phyloP scores from a whole-genome alignment of 2,797 vertebrate genomes.

The Rhynchonycteris naso region DNA sequence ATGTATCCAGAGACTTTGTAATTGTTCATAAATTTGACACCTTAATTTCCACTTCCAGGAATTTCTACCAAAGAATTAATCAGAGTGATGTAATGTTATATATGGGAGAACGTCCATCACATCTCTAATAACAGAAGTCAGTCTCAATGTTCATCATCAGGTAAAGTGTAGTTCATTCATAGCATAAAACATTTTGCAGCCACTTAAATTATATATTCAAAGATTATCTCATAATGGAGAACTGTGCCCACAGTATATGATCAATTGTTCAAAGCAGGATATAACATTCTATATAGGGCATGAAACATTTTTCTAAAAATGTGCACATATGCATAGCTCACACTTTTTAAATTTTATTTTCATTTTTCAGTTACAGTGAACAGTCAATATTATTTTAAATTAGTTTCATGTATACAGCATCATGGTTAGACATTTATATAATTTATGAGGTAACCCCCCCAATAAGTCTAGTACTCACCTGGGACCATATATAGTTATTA shows the following conservation, averaged over 20 bases:
- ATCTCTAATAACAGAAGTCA: conserved; percentile 6
- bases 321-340: neutral
- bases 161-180: neutral
- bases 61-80: conserved; percentile 46
- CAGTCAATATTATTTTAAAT: neutral
- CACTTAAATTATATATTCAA: conserved; percentile 28
- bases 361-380: neutral
- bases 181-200: neutral
- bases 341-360: neutral
- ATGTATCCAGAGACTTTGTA: neutral
- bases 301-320: conserved; percentile 28
- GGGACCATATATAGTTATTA: neutral
- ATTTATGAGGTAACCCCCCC: neutral
- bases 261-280: conserved; percentile 24
- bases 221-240: conserved; percentile 7
- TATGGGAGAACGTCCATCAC: neutral
- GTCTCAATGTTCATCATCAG: neutral
- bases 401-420: neutral
- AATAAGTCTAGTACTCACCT: neutral
- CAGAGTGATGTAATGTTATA: neutral
- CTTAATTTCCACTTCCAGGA: conserved; percentile 44
- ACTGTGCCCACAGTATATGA: neutral
- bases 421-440: neutral
- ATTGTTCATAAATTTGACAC: conserved; percentile 35
- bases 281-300: neutral